A percentile compares a stretch with the other conserved stretches of the same genome.
These are phyloP conservation scores for Schizotus pectinicornis DNA, from an alignment of 2,888 invertebrate species.

Conservation along the genomic window DNA sequence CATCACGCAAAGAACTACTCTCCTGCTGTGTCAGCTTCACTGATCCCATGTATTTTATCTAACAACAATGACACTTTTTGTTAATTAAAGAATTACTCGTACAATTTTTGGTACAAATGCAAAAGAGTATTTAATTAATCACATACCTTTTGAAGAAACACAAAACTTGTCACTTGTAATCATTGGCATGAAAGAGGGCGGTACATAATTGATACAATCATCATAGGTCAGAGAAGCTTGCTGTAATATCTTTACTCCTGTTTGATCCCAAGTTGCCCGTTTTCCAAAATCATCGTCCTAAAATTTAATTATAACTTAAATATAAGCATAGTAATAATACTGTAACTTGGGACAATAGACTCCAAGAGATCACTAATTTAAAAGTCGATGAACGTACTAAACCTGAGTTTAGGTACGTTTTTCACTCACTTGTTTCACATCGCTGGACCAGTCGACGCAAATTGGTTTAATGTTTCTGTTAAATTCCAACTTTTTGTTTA, in stretches of 20 bases:
- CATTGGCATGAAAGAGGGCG: not conserved
- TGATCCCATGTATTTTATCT: no score
- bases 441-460: slow-evolving; percentile 13
- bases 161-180: slow-evolving; percentile 16
- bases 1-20: no score
- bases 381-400: no score
- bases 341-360: no score
- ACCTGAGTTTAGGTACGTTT: not conserved
- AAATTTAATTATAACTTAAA: slow-evolving; percentile 1
- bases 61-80: no score
- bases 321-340: no score
- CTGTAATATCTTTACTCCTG: slow-evolving; percentile 4
- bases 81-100: no score
- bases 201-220: slow-evolving; percentile 1
- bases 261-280: slow-evolving; percentile 10
- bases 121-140: no score
- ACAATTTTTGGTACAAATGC: no score
- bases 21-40: no score
- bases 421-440: slow-evolving; percentile 2
- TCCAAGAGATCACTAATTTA: no score
- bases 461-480: slow-evolving; percentile 4
- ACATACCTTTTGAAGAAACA: slow-evolving; percentile 1
- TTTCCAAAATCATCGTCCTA: slow-evolving; percentile 2
- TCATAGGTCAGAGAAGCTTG: not conserved
- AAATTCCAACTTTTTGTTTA: slow-evolving; percentile 4